Conservation (phyloP, 2,113 vertebrate species). For the Ursus arctos region DNA sequence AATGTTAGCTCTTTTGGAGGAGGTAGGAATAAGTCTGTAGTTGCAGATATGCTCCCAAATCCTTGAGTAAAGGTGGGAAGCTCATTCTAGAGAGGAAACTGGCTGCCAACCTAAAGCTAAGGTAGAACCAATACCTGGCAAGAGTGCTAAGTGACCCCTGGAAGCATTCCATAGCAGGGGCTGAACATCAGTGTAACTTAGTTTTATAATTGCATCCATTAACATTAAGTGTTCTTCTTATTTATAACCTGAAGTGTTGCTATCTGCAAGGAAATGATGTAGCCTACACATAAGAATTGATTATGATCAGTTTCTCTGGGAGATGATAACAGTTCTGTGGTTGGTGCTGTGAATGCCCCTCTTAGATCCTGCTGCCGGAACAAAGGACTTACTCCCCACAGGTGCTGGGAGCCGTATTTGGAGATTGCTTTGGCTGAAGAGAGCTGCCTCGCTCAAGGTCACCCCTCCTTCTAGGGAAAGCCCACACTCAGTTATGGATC, state of each 20-base stretch:
- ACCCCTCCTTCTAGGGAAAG: background rate
- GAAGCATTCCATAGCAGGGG: background rate
- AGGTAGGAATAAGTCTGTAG: too few relatives aligned
- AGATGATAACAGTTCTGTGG: background rate
- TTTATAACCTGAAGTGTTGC: background rate
- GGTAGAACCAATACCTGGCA: background rate
- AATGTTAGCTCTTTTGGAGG: too few relatives aligned
- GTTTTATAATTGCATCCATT: background rate
- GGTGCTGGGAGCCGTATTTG: background rate
- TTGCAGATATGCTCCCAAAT: background rate
- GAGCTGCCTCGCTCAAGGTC: background rate
- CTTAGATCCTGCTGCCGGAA: background rate
- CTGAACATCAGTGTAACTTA: background rate
- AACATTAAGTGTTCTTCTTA: background rate
- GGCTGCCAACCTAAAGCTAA: background rate
- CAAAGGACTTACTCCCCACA: background rate
- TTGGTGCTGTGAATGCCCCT: background rate
- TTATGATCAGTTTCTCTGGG: background rate
- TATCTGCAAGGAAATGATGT: background rate
- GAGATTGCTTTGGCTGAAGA: background rate
- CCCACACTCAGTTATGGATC: background rate
- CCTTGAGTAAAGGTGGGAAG: background rate
- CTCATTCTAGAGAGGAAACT: conserved; percentile 10
- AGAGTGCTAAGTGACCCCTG: background rate
- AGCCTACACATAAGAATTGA: background rate